Evolutionary conservation across 2,113 vertebrate genomes (phyloP).

Genomic region (Xenus cinereus): DNA sequence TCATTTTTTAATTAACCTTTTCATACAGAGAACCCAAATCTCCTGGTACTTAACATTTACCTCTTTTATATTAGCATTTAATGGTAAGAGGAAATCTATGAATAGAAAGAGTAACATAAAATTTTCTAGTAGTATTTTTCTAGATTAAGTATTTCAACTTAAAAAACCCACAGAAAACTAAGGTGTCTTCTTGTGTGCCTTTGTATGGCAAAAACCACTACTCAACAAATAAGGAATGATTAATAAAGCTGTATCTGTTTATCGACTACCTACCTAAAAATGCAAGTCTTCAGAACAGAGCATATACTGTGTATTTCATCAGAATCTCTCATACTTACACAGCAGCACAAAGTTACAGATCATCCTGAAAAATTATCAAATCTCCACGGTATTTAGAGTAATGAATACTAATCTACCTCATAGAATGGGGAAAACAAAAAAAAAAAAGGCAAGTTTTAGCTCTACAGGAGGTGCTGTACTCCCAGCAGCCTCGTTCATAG

Average conservation of each 20-base stretch:
- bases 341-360: neutral
- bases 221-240: neutral
- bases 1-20: conserved; percentile 16
- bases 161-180: neutral
- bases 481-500: neutral
- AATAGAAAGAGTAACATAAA: neutral
- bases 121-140: neutral
- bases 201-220: neutral
- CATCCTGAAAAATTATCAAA: neutral
- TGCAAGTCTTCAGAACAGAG: neutral
- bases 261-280: neutral
- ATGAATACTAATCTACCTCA: neutral
- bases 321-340: neutral
- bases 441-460: neutral
- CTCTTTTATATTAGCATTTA: neutral
- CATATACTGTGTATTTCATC: neutral
- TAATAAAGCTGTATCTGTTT: neutral
- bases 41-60: neutral
- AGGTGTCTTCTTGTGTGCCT: neutral
- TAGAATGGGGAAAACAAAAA: neutral
- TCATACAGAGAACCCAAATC: neutral
- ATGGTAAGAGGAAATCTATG: neutral
- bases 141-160: neutral
- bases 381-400: neutral
- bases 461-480: neutral